Conservation (phyloP, 2,113 vertebrate genomes). For the Notarius quadriscutis region DNA sequence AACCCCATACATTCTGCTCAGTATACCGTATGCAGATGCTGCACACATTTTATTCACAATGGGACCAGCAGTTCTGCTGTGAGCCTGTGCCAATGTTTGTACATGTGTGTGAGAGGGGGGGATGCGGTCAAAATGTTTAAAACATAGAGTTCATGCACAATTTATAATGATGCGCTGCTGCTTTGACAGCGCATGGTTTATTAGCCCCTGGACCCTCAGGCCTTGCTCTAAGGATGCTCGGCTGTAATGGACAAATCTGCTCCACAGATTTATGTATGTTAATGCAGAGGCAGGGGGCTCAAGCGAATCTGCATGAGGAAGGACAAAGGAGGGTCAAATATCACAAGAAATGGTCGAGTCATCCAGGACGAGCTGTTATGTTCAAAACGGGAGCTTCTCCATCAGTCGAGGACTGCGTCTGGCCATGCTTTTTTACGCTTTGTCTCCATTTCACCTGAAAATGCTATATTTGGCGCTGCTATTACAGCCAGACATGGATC, state of each 20-base stretch:
- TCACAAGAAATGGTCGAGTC: constrained; percentile 44
- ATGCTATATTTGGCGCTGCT: neutral
- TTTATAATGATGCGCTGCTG: constrained; percentile 55
- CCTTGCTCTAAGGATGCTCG: constrained; percentile 52
- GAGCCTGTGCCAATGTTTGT: constrained; percentile 27
- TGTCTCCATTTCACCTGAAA: constrained; percentile 1
- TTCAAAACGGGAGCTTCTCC: constrained; percentile 28
- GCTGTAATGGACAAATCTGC: constrained; percentile 57
- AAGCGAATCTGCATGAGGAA: constrained; percentile 39
- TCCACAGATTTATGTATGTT: constrained; percentile 57
- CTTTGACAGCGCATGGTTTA: constrained; percentile 57
- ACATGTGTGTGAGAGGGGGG: constrained; percentile 43
- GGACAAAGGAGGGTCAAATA: constrained; percentile 55
- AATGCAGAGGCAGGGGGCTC: constrained; percentile 36
- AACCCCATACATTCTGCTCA: constrained; percentile 11
- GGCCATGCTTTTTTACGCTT: neutral
- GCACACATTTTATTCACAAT: constrained; percentile 27
- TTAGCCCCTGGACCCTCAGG: constrained; percentile 54
- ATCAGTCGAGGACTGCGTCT: constrained; percentile 4
- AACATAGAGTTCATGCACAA: constrained; percentile 60
- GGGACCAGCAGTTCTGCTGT: constrained; percentile 14
- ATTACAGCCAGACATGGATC: constrained; percentile 38
- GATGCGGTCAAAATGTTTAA: constrained; percentile 52
- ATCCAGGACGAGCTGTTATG: constrained; percentile 23
- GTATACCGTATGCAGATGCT: constrained; percentile 17